Conservation (phyloP, 2,113 vertebrate genomes). For the Chloebia gouldiae region DNA sequence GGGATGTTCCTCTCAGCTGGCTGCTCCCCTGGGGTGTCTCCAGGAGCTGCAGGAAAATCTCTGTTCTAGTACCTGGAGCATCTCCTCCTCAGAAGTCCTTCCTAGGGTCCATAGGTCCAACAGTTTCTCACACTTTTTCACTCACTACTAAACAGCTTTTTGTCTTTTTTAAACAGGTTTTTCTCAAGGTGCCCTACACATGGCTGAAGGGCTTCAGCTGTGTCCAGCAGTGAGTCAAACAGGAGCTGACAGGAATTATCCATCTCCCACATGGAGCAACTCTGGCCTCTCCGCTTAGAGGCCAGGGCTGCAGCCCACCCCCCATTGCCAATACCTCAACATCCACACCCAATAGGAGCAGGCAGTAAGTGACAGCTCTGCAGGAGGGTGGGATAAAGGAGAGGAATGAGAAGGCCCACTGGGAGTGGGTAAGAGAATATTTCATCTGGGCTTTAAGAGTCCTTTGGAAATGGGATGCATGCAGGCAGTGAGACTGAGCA, state of each 20-base stretch:
- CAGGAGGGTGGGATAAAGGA: background rate
- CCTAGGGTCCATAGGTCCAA: background rate
- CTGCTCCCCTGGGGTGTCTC: background rate
- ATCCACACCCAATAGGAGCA: background rate
- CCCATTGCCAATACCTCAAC: background rate
- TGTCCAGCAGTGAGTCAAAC: fast-evolving
- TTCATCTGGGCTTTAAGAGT: background rate
- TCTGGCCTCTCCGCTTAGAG: background rate
- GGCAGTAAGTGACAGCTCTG: background rate
- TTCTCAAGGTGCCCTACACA: fast-evolving
- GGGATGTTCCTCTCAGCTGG: background rate
- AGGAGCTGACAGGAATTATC: background rate
- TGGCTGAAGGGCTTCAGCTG: background rate
- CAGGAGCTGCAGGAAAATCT: background rate
- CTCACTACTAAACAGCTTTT: background rate
- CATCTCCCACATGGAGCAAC: background rate
- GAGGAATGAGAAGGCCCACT: background rate
- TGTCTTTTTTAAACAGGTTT: background rate
- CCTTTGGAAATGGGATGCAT: background rate
- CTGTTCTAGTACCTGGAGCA: background rate
- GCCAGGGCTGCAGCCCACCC: background rate
- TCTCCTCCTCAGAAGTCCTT: background rate
- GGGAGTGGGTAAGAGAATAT: background rate
- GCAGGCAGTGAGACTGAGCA: background rate
- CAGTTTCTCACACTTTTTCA: background rate